Base-by-base conservation (phyloP, 2,888 invertebrate species). In the Lasioglossum oenotherae region DNA sequence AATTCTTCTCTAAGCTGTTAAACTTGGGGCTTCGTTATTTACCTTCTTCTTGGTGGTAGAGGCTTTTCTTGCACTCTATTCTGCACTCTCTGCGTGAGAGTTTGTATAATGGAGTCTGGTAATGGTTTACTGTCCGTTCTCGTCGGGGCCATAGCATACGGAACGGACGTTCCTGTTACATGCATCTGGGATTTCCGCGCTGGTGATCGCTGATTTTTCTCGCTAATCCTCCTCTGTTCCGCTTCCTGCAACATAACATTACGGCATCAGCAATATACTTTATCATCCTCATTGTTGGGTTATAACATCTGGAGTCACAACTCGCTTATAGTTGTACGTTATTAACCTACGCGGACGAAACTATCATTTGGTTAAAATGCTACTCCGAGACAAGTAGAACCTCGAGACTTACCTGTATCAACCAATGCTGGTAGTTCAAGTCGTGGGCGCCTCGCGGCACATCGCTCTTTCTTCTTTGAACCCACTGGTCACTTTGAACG, bases 391-490 rank as follows among this genome's bases (percentile, higher is more conserved):
- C 0, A 10, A 23, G n/a, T n/a, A 10, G 53, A 57, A n/a, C 5
- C 5, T 49, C 49, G 23, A 53, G 12, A 12, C 91, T 89, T 92
- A 97, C 97, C 96, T 97, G 97, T 94, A 98, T 97, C n/a, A 99
- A 96, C 99, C 99, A 99, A 94, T 99, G 98, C 91, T 98, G 98
- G 92, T 97, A 97, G 93, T 97, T 97, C 91, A 96, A 97, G 91
- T 96, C 96, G 74, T 95, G 93, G 49, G 93, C 92, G 12, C 92
- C 93, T 35, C 95, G 90, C 31, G 95, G 95, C 5, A 94, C 92
- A 77, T 95, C 95, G 88, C 95, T 95, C 88, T 96, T 97, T 84
- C 96, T 96, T 81, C 96, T 96, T 91, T 97, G 97, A 92, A 98
- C 96, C 97, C 98, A 98, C 85, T 97, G 97, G 78, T 97, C 96